A percentile compares a stretch with the other conserved stretches of the same genome.
phyloP scores from a whole-genome alignment of 2,113 vertebrate species.

The Phodopus roborovskii region DNA sequence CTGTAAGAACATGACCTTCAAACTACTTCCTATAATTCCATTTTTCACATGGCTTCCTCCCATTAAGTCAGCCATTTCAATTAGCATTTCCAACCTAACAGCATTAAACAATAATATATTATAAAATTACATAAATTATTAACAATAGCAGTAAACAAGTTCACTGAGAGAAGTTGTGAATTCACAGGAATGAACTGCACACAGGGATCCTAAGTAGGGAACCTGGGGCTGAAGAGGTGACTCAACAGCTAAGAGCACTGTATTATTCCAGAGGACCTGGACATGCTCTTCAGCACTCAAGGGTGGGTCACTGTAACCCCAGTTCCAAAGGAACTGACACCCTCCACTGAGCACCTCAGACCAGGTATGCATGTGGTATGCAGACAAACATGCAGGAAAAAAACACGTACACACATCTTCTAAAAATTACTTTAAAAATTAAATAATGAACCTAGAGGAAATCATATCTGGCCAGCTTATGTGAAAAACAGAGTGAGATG shows the following conservation, averaged over 20 bases:
- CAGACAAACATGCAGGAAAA: not conserved
- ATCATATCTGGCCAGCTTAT: not conserved
- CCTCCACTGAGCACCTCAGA: not conserved
- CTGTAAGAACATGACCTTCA: not conserved
- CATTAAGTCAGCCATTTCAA: not conserved
- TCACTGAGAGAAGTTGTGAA: not conserved
- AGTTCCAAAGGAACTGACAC: not conserved
- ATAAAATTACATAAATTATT: not conserved
- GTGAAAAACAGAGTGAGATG: not conserved
- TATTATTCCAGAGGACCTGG: not conserved
- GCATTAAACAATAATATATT: not conserved
- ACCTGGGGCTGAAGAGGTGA: not conserved
- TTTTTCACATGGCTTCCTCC: not conserved
- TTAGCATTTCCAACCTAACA: slow-evolving; percentile 50
- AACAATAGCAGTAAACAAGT: not conserved
- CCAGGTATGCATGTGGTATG: not conserved
- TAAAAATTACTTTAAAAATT: not conserved
- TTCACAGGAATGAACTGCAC: not conserved
- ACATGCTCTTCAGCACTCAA: not conserved
- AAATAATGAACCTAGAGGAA: not conserved
- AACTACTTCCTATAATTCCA: slow-evolving; percentile 36
- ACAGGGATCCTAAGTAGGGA: not conserved
- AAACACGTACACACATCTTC: too few species aligned
- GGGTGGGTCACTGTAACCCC: not conserved
- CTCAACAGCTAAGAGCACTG: not conserved